Evolutionary conservation across 2,888 invertebrate species (phyloP), one percentile per base, ranked within the genome.

Genomic region (Tenthredo amoena): DNA sequence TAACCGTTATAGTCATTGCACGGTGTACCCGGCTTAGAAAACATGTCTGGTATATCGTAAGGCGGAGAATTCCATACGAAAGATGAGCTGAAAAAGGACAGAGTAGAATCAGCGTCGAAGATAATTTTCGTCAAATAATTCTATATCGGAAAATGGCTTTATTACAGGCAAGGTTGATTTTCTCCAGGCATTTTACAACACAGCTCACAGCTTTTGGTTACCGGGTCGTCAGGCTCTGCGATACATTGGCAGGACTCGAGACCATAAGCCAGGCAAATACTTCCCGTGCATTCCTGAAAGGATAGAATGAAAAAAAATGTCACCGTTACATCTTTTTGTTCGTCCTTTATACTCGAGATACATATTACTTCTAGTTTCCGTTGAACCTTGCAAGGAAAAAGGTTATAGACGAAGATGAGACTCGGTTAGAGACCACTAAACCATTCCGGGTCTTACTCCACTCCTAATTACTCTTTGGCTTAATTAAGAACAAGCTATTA

Each of bases 221-320:
- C 96, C 89, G 96, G 95, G 92, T 98, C 98, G 89, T 95, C 95
- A 82, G 95, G 95, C 34, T 96, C 96, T 5, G 97, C 96, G 88
- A 96, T 96, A 92, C 98, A 98, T 93, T 98, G 98, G 91, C 99
- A 99, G 68, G 99, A 99, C 94, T 98, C 98, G 93, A 99, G 95
- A 5, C 98, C 98, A 92, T 99, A 98, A 5, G 98, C 98, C 90
- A 98, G 95, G 94, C 99, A 99, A 91, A 99, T 98, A 12, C 99
- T 99, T 1, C 98, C 98, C 0, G 98, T 98, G 93, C 99, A 99
- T 94, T 98, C 97, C 97, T 97, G 92, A 37, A 91, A 91, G 86
- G 86, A 81, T 72, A 83, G 47, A 90, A 88, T 0, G 47, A 85
- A 85, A 86, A 10, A 2, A 77, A 9, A 34, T 37, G 37, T 37